These are phyloP conservation scores for Cephus pygmeus DNA, from an alignment of 2,888 invertebrate species.

Conservation along the genomic window DNA sequence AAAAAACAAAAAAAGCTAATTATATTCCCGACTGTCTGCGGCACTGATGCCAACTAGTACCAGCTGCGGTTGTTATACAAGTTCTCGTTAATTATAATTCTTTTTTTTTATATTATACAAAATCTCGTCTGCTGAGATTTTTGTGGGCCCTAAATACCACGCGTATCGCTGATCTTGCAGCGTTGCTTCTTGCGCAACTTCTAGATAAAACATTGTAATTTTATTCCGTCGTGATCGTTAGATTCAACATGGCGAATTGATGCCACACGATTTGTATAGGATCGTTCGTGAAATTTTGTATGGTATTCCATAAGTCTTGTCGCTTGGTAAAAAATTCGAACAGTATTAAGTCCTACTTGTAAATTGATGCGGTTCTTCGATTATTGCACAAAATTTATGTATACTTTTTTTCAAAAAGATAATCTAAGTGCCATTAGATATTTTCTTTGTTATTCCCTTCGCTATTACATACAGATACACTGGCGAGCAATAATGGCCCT, in stretches of 20 bases:
- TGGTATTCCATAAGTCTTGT: background rate
- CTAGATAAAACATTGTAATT: background rate
- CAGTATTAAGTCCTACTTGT: background rate
- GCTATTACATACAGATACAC: background rate
- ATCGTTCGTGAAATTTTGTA: background rate
- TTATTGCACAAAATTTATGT: background rate
- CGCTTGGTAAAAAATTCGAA: background rate
- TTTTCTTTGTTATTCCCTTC: background rate
- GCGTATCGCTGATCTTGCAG: background rate
- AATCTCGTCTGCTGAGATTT: background rate
- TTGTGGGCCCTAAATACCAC: background rate
- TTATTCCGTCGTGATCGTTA: background rate
- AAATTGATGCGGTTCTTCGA: background rate
- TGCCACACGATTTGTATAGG: background rate
- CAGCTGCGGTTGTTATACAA: background rate
- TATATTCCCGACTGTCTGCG: constrained; percentile 17
- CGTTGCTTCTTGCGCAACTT: background rate
- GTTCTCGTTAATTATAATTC: background rate
- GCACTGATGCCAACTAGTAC: background rate
- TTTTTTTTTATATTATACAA: background rate
- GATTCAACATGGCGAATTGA: background rate
- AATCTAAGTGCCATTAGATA: background rate
- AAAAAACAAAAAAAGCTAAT: constrained; percentile 14
- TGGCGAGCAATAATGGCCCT: too few species aligned
- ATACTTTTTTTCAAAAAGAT: background rate